Evolutionary conservation across 2,888 invertebrate genomes (phyloP), one percentile per base, ranked within the genome.

Genomic region (Crematogaster levior): DNA sequence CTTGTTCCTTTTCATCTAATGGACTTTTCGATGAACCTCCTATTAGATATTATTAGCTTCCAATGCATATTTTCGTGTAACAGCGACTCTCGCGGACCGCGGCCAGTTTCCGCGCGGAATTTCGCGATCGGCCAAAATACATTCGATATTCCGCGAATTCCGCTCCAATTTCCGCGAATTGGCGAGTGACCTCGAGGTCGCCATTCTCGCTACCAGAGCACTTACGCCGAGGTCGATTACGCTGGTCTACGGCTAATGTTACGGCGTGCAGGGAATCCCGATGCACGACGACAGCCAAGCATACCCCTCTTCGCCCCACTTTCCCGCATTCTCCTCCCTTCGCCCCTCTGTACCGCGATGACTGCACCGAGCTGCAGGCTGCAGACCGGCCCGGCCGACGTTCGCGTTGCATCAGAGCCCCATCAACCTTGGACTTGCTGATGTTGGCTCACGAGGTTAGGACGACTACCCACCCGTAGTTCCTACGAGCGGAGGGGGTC

Each of bases 391-490:
- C 58, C 46, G 63, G 46, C 63, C 72, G 86, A 74, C 65, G 83
- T 48, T 81, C 88, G 74, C 75, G 84, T 89, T 90, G 87, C 89
- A 85, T 90, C 90, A 90, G 88, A 90, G 84, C 77, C 61, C 40
- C 82, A 61, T 56, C 86, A 90, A 90, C 92, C 92, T 92, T 92
- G 92, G 91, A 92, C 92, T 92, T 92, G 92, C 83, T 70, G 79
- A 80, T 74, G 84, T 63, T 79, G 84, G 85, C 86, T 85, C 85
- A 74, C 89, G 91, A 91, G 91, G 92, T 90, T 92, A 91, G 89
- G 89, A 91, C 88, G 91, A 86, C 90, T 91, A 93, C 92, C 93
- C 93, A 92, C 90, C 92, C 93, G 91, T 93, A 93, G 92, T 93
- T 93, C 93, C 93, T 93, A 61, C 84, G 66, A 77, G 58, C 37